phyloP scores from a whole-genome alignment of 2,888 invertebrate species.

The Nomada fabriciana region DNA sequence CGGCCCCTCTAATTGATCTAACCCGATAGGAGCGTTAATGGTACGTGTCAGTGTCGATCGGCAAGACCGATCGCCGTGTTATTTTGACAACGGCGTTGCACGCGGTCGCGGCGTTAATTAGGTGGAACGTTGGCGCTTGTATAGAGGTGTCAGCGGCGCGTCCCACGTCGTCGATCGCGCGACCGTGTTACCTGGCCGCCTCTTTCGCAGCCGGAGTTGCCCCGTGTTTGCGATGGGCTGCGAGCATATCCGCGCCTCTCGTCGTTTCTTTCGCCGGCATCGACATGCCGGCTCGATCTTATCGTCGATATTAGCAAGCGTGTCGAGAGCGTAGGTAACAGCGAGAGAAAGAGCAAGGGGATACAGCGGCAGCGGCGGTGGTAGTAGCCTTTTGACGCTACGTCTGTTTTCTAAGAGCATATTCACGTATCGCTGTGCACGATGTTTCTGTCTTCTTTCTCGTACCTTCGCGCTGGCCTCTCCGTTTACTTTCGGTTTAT shows the following conservation, averaged over 20 bases:
- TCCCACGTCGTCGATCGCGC: constrained; percentile 49
- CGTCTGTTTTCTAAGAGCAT: neutral
- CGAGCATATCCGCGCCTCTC: constrained; percentile 43
- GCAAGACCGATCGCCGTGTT: constrained; percentile 65
- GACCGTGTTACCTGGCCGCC: constrained; percentile 38
- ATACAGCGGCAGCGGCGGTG: constrained; percentile 7
- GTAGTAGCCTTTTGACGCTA: neutral
- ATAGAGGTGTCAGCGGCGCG: constrained; percentile 59
- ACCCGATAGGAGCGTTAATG: constrained; percentile 61
- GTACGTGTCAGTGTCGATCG: constrained; percentile 68
- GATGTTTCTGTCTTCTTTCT: neutral
- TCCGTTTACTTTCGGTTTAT: too few species aligned
- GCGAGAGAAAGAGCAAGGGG: constrained; percentile 35
- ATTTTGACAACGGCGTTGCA: constrained; percentile 67
- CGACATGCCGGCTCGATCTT: constrained; percentile 72
- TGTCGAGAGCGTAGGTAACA: constrained; percentile 69
- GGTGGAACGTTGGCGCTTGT: constrained; percentile 54
- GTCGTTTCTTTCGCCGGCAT: constrained; percentile 40
- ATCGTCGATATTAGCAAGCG: constrained; percentile 76
- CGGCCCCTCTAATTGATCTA: constrained; percentile 61
- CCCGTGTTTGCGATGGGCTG: constrained; percentile 20
- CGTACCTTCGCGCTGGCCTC: too few species aligned
- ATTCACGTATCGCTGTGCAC: neutral
- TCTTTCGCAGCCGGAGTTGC: neutral
- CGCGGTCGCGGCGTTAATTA: constrained; percentile 63